Evolutionary conservation across 2,888 invertebrate species (phyloP), one percentile per base, ranked within the genome.

Genomic region (Hofmannophila pseudospretella): DNA sequence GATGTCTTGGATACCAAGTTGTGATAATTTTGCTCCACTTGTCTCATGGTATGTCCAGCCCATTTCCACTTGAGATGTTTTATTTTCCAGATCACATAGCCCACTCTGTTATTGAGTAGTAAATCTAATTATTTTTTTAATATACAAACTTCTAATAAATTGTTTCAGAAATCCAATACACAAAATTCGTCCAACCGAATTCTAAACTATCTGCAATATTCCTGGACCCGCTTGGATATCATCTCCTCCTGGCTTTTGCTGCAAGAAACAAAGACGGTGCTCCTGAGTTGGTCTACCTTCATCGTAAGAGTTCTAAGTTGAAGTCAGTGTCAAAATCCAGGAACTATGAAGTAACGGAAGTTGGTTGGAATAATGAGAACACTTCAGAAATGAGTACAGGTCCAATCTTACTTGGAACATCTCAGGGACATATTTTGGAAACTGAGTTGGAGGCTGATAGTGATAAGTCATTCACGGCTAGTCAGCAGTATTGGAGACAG

Each of bases 391-490:
- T 67, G 1, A 89, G 91, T 0, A 96, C 97, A 0, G 95, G 95
- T 1, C 91, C 95, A 0, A 96, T 98, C 54, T 80, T 98, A 26
- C 67, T 98, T 29, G 98, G 97, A 4, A 97, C 97, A 0, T 94
- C 94, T 0, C 94, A 93, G 66, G 98, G 98, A 0, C 85, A 95
- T 29, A 94, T 98, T 44, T 92, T 97, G 73, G 98, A 98, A 79
- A 95, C 95, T 0, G 97, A 97, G 70, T 88, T 98, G 34, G 90
- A 91, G 11, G 87, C 92, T 7, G 94, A 94, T 35, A 94, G 92
- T 44, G 96, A 97, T 42, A 93, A 92, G 65, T 91, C 95, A 70
- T 95, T 96, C 67, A 92, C 92, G 35, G 91, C 91, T 0, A 77
- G 78, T 38, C 94, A 95, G 56, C 93, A 93, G 56, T 95, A 95